These are phyloP conservation scores for Coenobita brevimanus DNA, from an alignment of 1,140 invertebrate genomes.

Conservation along the genomic window DNA sequence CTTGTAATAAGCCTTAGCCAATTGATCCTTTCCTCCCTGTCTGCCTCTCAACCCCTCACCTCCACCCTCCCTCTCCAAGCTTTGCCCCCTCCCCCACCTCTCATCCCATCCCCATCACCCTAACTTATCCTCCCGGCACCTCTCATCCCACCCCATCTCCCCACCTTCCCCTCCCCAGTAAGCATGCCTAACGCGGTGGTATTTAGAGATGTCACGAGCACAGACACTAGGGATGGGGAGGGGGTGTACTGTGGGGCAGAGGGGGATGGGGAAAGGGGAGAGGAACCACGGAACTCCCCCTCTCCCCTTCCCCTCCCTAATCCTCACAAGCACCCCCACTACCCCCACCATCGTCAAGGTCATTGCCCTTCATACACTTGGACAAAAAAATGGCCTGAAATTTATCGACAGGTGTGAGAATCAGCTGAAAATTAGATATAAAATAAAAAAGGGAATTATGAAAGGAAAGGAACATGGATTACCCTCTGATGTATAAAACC, in stretches of 20 bases:
- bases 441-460: too few species aligned
- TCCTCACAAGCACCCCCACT: neutral
- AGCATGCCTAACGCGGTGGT: too few species aligned
- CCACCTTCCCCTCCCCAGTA: too few species aligned
- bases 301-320: neutral
- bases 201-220: too few species aligned
- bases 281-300: neutral
- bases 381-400: too few species aligned
- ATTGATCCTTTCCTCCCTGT: neutral
- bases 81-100: neutral
- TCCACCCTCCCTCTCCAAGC: neutral
- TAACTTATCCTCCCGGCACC: too few species aligned
- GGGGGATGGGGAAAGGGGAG: too few species aligned
- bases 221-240: neutral
- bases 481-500: too few species aligned
- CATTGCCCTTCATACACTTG: too few species aligned
- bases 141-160: too few species aligned
- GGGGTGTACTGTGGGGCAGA: neutral
- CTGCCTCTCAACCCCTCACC: neutral
- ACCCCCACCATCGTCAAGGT: neutral
- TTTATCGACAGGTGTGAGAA: constrained; percentile 22
- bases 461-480: too few species aligned
- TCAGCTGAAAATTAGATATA: neutral
- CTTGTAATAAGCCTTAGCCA: too few species aligned
- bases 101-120: neutral